phyloP scores from a whole-genome alignment of 2,113 vertebrate genomes.

The Peromyscus leucopus region DNA sequence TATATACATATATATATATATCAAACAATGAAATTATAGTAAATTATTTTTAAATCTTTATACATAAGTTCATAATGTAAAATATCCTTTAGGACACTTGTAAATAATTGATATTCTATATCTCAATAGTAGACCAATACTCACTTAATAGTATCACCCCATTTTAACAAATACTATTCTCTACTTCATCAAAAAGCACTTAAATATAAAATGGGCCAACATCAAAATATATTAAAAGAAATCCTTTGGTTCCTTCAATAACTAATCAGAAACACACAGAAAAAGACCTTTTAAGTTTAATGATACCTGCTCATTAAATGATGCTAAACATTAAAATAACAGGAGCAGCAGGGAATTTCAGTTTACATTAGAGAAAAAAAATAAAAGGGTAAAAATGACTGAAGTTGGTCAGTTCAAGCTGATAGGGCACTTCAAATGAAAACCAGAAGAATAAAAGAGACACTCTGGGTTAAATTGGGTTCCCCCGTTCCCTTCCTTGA shows the following conservation, averaged over 20 bases:
- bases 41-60: constrained; percentile 53
- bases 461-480: constrained; percentile 99
- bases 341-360: constrained; percentile 95
- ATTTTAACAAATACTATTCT: constrained; percentile 88
- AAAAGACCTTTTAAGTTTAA: constrained; percentile 95
- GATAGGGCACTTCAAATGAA: constrained; percentile 98
- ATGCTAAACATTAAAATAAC: constrained; percentile 96
- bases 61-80: constrained; percentile 50
- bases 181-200: constrained; percentile 86
- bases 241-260: constrained; percentile 90
- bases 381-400: constrained; percentile 97
- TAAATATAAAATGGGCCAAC: constrained; percentile 87
- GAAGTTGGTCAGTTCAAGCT: constrained; percentile 99
- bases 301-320: constrained; percentile 97
- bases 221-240: constrained; percentile 91
- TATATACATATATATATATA: not conserved
- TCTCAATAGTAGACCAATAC: constrained; percentile 68
- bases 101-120: constrained; percentile 83
- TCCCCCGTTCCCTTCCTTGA: constrained; percentile 93
- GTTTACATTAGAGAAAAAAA: constrained; percentile 97
- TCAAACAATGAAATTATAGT: constrained; percentile 3
- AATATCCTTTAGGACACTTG: not conserved
- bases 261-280: constrained; percentile 91
- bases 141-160: constrained; percentile 81
- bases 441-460: constrained; percentile 94